Base-by-base conservation (phyloP, 2,797 vertebrate genomes). In the Eremophila alpestris region DNA sequence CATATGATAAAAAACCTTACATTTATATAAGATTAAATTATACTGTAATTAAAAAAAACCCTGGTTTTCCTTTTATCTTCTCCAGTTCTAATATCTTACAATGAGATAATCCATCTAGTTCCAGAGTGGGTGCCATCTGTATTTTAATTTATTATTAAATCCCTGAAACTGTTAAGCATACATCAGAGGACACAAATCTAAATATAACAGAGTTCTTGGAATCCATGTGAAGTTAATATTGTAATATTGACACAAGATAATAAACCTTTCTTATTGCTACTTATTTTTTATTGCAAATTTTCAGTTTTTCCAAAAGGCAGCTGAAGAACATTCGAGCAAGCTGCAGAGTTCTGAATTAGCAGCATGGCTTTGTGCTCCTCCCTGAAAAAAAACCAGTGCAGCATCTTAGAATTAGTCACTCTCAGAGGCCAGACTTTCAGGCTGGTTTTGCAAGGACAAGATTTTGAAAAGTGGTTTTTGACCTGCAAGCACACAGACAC, bases 91-190 rank as follows among this genome's bases (percentile, higher is more conserved):
- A 11, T 41, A 58, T 83, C 34, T 79, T 79, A 69, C 22, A 76
- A n/a, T 62, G n/a, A 83, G 16, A 71, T 58, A 80, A 75, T 69
- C 36, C 48, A 88, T 46, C 80, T 52, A 73, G 23, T 65, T 78
- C 41, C 52, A 78, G 30, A 60, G 49, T 36, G 32, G 32, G 43
- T 5, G 3, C 63, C 48, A 88, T 76, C 79, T 75, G 13, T 52
- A 88, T 88, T 94, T 93, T 73, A 73, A 91, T 78, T 70, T 90
- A 71, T 68, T 73, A 89, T 76, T 82, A 76, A 91, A 94, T 30
- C 55, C 21, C 21, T 10, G 8, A 55, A 69, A 84, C 23, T 48
- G 30, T n/a, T 88, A 88, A 68, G 26, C n/a, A 56, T 48, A 77
- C 5, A 1, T 73, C 36, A 64, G 77, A 90, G 34, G 55, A 83